A percentile compares a stretch with the other conserved stretches of the same genome.
Evolutionary conservation across 2,113 vertebrate species (phyloP).

Genomic region (Coreoperca whiteheadi): DNA sequence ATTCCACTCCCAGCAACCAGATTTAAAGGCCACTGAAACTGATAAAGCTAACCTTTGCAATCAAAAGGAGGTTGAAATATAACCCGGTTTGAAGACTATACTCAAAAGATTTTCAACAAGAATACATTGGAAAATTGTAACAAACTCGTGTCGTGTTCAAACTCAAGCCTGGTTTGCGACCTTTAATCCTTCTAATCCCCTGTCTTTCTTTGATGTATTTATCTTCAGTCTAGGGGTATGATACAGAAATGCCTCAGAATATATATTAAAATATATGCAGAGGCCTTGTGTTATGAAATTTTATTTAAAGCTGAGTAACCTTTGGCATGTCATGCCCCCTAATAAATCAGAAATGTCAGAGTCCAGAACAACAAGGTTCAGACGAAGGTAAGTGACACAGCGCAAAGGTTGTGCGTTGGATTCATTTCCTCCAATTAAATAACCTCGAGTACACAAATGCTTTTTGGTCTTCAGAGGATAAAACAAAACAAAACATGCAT

Average conservation of each 20-base stretch:
- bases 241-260: conserved; percentile 29
- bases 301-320: conserved; percentile 5
- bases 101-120: neutral
- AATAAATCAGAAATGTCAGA: neutral
- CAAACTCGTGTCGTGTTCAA: neutral
- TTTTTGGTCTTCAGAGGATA: neutral
- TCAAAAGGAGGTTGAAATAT: neutral
- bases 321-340: neutral
- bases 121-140: too few relatives aligned
- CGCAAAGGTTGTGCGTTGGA: neutral
- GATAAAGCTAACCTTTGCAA: neutral
- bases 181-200: conserved; percentile 1
- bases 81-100: neutral
- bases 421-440: neutral
- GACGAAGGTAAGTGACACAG: neutral
- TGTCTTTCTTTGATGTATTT: neutral
- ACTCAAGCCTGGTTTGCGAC: neutral
- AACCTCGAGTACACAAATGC: neutral
- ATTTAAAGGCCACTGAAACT: neutral
- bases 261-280: conserved; percentile 2
- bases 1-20: neutral
- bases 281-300: conserved; percentile 6
- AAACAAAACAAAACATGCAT: conserved; percentile 6
- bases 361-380: conserved; percentile 7
- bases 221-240: neutral